phyloP scores from a whole-genome alignment of 2,888 invertebrate species.

The Eulithis testata region DNA sequence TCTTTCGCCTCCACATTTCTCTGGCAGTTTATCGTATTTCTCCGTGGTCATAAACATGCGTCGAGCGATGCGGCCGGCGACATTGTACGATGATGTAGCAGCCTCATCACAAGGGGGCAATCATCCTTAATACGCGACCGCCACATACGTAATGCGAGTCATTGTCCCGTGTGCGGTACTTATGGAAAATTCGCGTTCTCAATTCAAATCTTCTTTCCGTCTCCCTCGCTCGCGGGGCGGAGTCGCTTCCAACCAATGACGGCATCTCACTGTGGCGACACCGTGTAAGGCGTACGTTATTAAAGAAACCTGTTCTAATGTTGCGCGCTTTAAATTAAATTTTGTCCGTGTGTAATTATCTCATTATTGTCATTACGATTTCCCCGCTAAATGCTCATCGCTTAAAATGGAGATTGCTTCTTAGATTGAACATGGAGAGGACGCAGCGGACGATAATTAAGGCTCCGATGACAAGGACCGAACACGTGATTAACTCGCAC shows the following conservation, averaged over 20 bases:
- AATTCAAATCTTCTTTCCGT: slow-evolving; percentile 83
- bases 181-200: slow-evolving; percentile 85
- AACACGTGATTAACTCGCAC: slow-evolving; percentile 52
- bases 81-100: slow-evolving; percentile 82
- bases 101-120: slow-evolving; percentile 84
- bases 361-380: slow-evolving; percentile 84
- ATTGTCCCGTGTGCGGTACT: slow-evolving; percentile 84
- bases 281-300: slow-evolving; percentile 84
- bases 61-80: slow-evolving; percentile 74
- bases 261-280: slow-evolving; percentile 79
- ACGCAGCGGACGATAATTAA: slow-evolving; percentile 63
- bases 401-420: slow-evolving; percentile 76
- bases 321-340: slow-evolving; percentile 85
- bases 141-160: slow-evolving; percentile 85
- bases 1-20: slow-evolving; percentile 80
- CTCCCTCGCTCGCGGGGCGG: slow-evolving; percentile 83
- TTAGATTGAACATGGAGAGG: slow-evolving; percentile 62
- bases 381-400: slow-evolving; percentile 81
- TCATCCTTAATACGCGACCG: slow-evolving; percentile 83
- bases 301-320: slow-evolving; percentile 85
- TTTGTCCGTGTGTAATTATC: slow-evolving; percentile 85
- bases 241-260: slow-evolving; percentile 82
- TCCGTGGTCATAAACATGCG: slow-evolving; percentile 75
- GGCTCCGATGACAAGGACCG: slow-evolving; percentile 52
- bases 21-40: slow-evolving; percentile 79